A percentile compares a stretch with the other conserved stretches of the same genome.
Conservation (phyloP, 2,888 invertebrate genomes). For the Zhengitettix transpicula region DNA sequence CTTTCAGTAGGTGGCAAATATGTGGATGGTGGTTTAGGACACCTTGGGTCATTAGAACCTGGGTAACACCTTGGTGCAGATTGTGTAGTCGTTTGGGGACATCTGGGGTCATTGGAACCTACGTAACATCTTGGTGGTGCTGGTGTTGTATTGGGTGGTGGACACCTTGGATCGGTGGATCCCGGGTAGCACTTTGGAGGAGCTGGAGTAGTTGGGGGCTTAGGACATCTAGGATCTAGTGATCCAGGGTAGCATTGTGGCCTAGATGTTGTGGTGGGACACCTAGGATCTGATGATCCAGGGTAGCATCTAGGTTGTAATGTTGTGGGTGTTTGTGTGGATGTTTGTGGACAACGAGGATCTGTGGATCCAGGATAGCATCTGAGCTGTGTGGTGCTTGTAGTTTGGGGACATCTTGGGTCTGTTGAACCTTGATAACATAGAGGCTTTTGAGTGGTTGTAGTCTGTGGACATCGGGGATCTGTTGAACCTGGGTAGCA, state of each 20-base stretch:
- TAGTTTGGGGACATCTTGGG: neutral
- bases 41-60: constrained; percentile 20
- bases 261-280: constrained; percentile 14
- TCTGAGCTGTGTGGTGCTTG: neutral
- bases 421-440: constrained; percentile 13
- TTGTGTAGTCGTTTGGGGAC: constrained; percentile 19
- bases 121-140: constrained; percentile 10
- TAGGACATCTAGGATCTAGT: constrained; percentile 17
- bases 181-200: constrained; percentile 18
- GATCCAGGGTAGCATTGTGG: constrained; percentile 20
- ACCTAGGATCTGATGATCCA: constrained; percentile 20
- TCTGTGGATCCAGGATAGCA: constrained; percentile 17
- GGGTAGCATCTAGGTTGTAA: constrained; percentile 17
- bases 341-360: constrained; percentile 22
- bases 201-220: neutral
- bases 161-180: constrained; percentile 20
- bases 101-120: constrained; percentile 11
- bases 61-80: constrained; percentile 18
- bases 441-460: constrained; percentile 6
- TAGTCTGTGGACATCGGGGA: constrained; percentile 15
- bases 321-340: constrained; percentile 11
- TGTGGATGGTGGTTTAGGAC: constrained; percentile 12
- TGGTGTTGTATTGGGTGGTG: neutral
- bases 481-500: constrained; percentile 14
- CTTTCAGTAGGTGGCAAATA: constrained; percentile 7